Evolutionary conservation across 2,797 vertebrate species (phyloP), one percentile per base, ranked within the genome.

Genomic region (Halcyon smyrnensis): DNA sequence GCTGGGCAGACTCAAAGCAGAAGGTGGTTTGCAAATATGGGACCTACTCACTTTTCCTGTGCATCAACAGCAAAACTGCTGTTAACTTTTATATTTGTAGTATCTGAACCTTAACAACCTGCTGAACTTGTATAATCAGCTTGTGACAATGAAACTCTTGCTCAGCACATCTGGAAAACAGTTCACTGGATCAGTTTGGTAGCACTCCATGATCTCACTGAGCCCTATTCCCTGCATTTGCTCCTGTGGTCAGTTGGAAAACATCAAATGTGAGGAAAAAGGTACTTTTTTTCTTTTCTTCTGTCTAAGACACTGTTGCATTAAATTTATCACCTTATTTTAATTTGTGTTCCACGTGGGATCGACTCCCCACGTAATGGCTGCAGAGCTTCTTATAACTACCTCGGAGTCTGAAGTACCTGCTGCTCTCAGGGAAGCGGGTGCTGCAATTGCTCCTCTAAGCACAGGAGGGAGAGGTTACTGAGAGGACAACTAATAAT

Each of bases 241-340:
- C 70, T 92, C 24, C 78, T 79, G 60, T 7, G 48, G 81, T 94
- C 80, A 70, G 43, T 62, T 84, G 83, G 81, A 96, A 96, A 93
- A 89, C 53, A 63, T 51, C 4, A 28, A 63, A 80, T 30, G 12
- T 36, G 50, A 50, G 64, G 54, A 8, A 39, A 92, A 91, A 48
- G 4, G n/a, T 50, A n/a, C 11, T n/a, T 76, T 87, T 67, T 68
- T 68, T 32, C 25, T 95, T 87, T 87, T 64, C 51, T 74, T 69
- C 68, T 46, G 7, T 63, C 69, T 67, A 63, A 93, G 73, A 59
- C 8, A n/a, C 25, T 54, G 25, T 16, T 74, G 32, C 56, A 59
- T 86, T 93, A 75, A 90, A 97, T 80, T 85, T 88, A 92, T 13
- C 89, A 78, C 79, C 45, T 90, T 73, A 74, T 83, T 88, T 87